phyloP scores from a whole-genome alignment of 2,113 vertebrate genomes.

The Centropristis striata region DNA sequence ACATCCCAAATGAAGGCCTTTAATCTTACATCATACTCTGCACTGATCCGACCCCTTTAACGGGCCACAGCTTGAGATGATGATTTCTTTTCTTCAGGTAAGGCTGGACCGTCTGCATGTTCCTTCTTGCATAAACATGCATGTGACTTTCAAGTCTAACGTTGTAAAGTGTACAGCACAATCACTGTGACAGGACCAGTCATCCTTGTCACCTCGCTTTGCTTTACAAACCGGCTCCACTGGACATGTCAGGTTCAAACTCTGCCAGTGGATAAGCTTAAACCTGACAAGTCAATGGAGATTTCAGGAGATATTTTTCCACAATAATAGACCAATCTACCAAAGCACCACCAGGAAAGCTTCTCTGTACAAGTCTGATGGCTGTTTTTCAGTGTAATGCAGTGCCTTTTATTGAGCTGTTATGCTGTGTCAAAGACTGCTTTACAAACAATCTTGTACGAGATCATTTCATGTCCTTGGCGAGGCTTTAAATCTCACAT shows the following conservation, averaged over 20 bases:
- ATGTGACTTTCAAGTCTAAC: conserved; percentile 34
- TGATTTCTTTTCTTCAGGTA: background rate
- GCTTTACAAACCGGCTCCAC: conserved; percentile 34
- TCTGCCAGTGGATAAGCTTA: conserved; percentile 19
- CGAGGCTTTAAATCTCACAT: conserved; percentile 17
- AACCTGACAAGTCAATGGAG: conserved; percentile 24
- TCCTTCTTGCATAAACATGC: conserved; percentile 28
- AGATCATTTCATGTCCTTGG: conserved; percentile 12
- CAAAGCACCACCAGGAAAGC: background rate
- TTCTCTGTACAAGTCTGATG: background rate
- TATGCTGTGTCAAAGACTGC: conserved; percentile 2
- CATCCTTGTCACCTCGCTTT: conserved; percentile 49
- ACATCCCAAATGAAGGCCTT: background rate
- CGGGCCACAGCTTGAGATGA: background rate
- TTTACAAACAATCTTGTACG: conserved; percentile 26
- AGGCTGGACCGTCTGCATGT: conserved; percentile 6
- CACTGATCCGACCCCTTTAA: background rate
- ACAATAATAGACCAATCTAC: background rate
- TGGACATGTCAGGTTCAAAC: conserved; percentile 39
- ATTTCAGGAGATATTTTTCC: conserved; percentile 17
- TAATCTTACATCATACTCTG: background rate
- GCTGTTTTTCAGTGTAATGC: background rate
- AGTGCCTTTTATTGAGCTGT: background rate
- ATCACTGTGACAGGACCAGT: conserved; percentile 48
- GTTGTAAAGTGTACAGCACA: conserved; percentile 25